Evolutionary conservation across 2,113 vertebrate genomes (phyloP), one percentile per base, ranked within the genome.

Genomic region (Nematolebias whitei): DNA sequence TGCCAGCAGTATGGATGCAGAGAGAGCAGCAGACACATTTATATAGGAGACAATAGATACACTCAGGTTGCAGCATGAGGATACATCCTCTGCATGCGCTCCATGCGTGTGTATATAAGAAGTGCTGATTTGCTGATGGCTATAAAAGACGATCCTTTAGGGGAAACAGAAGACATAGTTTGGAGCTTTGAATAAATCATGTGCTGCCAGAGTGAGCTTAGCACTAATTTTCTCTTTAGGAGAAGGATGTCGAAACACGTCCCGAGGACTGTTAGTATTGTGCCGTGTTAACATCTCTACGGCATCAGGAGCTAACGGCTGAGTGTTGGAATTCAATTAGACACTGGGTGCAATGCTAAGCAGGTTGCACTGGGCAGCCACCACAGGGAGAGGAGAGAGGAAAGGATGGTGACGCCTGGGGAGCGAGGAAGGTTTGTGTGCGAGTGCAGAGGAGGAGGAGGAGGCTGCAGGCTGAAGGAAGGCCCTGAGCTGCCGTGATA

Each of bases 131-230:
- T 43, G 87, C 85, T 88, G 76, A 71, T 76, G 81, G 87, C 84
- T 71, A 84, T 87, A 85, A 87, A 89, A 87, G 73, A 73, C 26
- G 74, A 80, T 80, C 80, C 85, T 89, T 82, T 58, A 76, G 87
- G 87, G 80, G 63, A 80, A 71, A 86, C 84, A 85, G 76, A 82
- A 86, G 79, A 84, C 77, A 67, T 73, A 82, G 72, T 89, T 89
- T 80, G 86, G 83, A 74, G 82, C 76, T 80, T 76, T 90, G 70
- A 89, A 88, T 90, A 87, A 90, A 90, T 90, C 82, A 91, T 86
- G 66, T 39, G 75, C 72, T 84, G 81, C 80, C 74, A 76, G 51
- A 79, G 60, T 56, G 71, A 82, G 70, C 70, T 78, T 86, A 76
- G 87, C 78, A 51, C 64, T 79, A 68, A 79, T 87, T 88, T 87